Percentiles rank a stretch among this genome's conserved stretches.
These are phyloP conservation scores for Ferrisia virgata DNA, from an alignment of 2,888 invertebrate genomes.

Conservation along the genomic window DNA sequence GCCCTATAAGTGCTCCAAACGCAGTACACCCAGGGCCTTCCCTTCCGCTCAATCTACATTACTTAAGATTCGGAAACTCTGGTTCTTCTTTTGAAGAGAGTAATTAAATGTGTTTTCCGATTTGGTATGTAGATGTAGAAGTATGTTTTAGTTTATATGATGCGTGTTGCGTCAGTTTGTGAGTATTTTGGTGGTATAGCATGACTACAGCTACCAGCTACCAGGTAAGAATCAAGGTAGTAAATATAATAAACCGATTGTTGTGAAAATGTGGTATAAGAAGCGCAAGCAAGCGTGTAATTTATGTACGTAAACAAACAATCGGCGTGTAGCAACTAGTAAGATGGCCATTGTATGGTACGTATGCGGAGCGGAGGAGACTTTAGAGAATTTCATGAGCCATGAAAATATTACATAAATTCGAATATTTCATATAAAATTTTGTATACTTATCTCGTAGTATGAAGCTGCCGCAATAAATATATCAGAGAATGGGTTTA, in stretches of 20 bases:
- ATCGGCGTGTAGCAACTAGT: too few species aligned
- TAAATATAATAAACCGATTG: background rate
- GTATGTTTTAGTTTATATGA: background rate
- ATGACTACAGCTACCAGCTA: background rate
- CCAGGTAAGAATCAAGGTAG: background rate
- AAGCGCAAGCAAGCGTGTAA: background rate
- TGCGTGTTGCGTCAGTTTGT: background rate
- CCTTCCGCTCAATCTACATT: background rate
- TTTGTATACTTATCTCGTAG: too few species aligned
- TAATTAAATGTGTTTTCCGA: background rate
- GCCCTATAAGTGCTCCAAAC: too few species aligned
- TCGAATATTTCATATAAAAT: too few species aligned
- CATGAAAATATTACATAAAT: too few species aligned
- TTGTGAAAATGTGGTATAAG: background rate
- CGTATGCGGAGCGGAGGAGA: too few species aligned
- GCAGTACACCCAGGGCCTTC: background rate
- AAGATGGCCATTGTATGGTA: too few species aligned
- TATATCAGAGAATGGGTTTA: too few species aligned
- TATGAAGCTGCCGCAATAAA: too few species aligned
- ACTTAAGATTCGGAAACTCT: background rate
- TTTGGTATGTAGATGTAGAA: background rate
- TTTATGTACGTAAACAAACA: background rate
- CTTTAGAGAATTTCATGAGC: too few species aligned
- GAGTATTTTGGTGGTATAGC: background rate
- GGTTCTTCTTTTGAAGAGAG: background rate